Evolutionary conservation across 2,113 vertebrate genomes (phyloP).

Genomic region (Corvus cornix): DNA sequence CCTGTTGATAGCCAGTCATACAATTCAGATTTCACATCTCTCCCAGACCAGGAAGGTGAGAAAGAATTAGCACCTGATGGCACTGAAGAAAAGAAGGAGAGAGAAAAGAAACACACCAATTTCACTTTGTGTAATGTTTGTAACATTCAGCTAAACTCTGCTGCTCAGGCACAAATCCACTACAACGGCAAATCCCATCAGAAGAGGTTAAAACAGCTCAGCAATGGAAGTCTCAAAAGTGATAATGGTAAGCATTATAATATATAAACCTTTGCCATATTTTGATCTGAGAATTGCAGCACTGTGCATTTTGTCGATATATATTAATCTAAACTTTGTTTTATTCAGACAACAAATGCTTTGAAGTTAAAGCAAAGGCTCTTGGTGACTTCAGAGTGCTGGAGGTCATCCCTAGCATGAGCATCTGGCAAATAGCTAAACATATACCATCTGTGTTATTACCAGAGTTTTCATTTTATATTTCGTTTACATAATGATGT

Average conservation of each 20-base stretch:
- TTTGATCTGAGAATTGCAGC: neutral
- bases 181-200: constrained; percentile 81
- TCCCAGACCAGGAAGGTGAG: constrained; percentile 53
- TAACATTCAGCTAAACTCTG: constrained; percentile 81
- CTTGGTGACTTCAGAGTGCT: neutral
- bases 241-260: constrained; percentile 67
- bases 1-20: constrained; percentile 1
- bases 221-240: constrained; percentile 63
- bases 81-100: constrained; percentile 71
- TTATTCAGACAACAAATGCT: neutral
- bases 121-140: constrained; percentile 79
- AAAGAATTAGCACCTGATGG: constrained; percentile 59
- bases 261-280: neutral
- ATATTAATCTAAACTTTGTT: neutral
- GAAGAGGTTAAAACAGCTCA: constrained; percentile 79
- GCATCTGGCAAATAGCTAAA: neutral
- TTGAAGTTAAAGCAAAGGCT: neutral
- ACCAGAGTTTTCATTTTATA: neutral
- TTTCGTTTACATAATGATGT: neutral
- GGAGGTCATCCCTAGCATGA: neutral
- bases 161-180: constrained; percentile 80
- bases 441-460: neutral
- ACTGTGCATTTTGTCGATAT: neutral
- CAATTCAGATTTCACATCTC: constrained; percentile 56
- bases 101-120: constrained; percentile 71